Base-by-base conservation (phyloP, 2,888 invertebrate genomes). In the Clistopyga incitator region DNA sequence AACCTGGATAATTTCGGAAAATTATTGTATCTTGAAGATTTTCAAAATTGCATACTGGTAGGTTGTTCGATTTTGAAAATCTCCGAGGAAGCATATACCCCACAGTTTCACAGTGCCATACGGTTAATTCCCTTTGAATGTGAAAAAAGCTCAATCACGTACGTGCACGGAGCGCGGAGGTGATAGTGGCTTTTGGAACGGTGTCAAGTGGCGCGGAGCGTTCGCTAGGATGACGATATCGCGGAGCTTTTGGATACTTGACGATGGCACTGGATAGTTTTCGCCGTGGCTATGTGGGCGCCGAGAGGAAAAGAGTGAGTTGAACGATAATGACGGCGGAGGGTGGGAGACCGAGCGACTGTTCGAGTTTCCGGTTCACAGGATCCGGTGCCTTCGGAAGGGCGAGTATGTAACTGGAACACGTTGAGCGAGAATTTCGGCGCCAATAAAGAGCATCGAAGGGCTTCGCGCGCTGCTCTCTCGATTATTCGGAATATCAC, bases 131-230 rank as follows among this genome's bases (percentile, higher is more conserved):
- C 18, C 11, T 42, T 54, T 34, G 29, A 34, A 45, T 56, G 56
- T 29, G 11, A 50, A 72, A 68, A 72, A 47, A 70, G 68, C 3
- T 56, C 42, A 64, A 45, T 29, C n/a, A 18, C 65, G 50, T 18
- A 13, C 50, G 56, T 75, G 74, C 54, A 72, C 25, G 59, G 70
- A 54, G 45, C n/a, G 34, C 23, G 54, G 64, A 59, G 75, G 78
- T 84, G 70, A 84, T 78, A 56, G 77, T 71, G 81, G 77, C 79
- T 82, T 82, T 78, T 84, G 81, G 82, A 86, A 84, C 78, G 77
- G 74, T 83, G 81, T 86, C 84, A 86, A 83, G 84, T 83, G 83
- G 77, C 76, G 78, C 71, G 79, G 81, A 45, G 76, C 71, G 78
- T 84, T 85, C 67, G 38, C 38, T 74, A 50, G 59, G 20, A 59